phyloP scores from a whole-genome alignment of 2,797 vertebrate species.

The Pangasius sanitwongsei region DNA sequence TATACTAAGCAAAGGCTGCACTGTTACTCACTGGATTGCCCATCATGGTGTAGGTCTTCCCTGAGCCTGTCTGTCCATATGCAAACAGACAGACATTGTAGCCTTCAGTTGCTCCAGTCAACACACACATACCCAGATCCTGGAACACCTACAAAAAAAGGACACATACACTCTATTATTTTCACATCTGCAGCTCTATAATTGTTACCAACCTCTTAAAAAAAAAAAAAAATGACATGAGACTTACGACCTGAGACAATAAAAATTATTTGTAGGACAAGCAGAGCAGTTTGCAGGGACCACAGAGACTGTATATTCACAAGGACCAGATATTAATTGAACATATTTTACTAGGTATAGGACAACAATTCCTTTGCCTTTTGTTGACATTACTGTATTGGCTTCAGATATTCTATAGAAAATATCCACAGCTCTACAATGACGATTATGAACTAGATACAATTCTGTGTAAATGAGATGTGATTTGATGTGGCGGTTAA shows the following conservation, averaged over 20 bases:
- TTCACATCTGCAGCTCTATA: neutral
- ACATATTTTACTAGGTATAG: neutral
- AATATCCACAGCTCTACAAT: neutral
- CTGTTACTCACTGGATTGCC: slow-evolving; percentile 88
- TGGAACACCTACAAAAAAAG: slow-evolving; percentile 85
- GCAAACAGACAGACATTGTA: slow-evolving; percentile 98
- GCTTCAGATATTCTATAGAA: neutral
- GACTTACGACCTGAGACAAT: neutral
- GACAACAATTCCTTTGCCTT: neutral
- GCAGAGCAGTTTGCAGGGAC: neutral
- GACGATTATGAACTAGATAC: neutral
- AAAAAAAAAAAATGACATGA: neutral
- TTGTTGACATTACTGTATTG: neutral
- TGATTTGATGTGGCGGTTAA: neutral
- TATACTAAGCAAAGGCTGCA: neutral
- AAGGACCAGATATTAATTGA: neutral
- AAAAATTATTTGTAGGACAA: neutral
- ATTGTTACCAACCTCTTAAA: neutral
- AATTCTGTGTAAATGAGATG: neutral
- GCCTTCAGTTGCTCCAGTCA: slow-evolving; percentile 88
- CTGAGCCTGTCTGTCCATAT: slow-evolving; percentile 97
- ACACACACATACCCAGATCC: slow-evolving; percentile 90
- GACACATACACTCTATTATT: neutral
- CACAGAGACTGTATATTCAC: neutral
- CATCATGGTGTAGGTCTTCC: slow-evolving; percentile 99